These are phyloP conservation scores for Tetragonisca angustula DNA, from an alignment of 2,888 invertebrate genomes.

Conservation along the genomic window DNA sequence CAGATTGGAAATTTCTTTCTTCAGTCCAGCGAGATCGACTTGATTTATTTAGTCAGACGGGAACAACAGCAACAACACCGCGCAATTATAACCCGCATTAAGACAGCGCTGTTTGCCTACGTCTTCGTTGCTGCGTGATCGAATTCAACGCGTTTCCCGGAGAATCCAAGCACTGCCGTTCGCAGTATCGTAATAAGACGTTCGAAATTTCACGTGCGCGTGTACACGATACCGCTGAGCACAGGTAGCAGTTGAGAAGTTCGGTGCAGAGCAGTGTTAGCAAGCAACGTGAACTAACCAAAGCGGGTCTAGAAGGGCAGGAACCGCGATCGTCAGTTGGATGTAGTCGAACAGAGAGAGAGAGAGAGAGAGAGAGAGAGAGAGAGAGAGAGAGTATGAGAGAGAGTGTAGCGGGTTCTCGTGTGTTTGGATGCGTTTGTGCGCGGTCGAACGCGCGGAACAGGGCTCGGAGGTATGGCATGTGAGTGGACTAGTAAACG, in stretches of 20 bases:
- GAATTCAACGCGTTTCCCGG: too few species aligned
- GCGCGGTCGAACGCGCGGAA: constrained; percentile 52
- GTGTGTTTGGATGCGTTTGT: constrained; percentile 57
- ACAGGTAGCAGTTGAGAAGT: constrained; percentile 43
- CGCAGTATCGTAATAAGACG: not conserved
- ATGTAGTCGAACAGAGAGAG: constrained; percentile 25
- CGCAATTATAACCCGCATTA: too few species aligned
- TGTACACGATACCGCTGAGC: not conserved
- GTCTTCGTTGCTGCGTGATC: too few species aligned
- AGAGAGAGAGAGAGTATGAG: too few species aligned
- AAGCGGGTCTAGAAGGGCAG: constrained; percentile 26
- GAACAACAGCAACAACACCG: constrained; percentile 35
- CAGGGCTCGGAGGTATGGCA: constrained; percentile 25
- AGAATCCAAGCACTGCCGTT: too few species aligned
- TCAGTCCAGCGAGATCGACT: too few species aligned
- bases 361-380: too few species aligned
- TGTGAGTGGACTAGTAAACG: constrained; percentile 53
- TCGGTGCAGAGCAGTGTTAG: constrained; percentile 62
- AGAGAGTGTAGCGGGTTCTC: constrained; percentile 47
- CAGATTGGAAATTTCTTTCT: not conserved
- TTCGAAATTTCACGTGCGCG: not conserved
- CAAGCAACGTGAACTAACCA: constrained; percentile 31
- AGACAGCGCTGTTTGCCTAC: too few species aligned
- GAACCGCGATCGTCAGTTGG: constrained; percentile 37
- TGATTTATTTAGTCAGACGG: too few species aligned